phyloP scores from a whole-genome alignment of 2,113 vertebrate species.

The Sardina pilchardus region DNA sequence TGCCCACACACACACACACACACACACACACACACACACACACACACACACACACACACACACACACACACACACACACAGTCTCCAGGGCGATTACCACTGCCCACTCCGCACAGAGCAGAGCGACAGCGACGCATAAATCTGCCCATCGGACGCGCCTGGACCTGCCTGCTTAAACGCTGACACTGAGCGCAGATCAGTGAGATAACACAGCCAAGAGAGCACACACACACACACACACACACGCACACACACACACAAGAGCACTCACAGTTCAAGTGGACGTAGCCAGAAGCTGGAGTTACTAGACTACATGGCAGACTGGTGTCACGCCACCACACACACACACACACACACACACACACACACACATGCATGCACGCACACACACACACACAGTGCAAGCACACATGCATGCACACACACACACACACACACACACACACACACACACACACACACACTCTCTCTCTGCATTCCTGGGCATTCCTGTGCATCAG shows the following conservation, averaged over 20 bases:
- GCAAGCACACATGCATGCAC: not conserved
- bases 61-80: too few relatives aligned
- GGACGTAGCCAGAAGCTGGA: not conserved
- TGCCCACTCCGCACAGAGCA: constrained; percentile 23
- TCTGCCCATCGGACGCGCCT: constrained; percentile 21
- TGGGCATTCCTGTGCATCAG: not conserved
- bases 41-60: too few relatives aligned
- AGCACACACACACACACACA: constrained; percentile 22
- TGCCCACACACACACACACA: too few relatives aligned
- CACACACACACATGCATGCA: not conserved
- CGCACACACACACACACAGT: not conserved
- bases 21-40: too few relatives aligned
- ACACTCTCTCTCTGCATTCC: not conserved
- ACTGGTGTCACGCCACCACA: too few relatives aligned
- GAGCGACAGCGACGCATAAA: constrained; percentile 42
- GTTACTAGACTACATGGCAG: too few relatives aligned
- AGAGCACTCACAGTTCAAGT: constrained; percentile 23
- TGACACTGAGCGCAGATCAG: not conserved
- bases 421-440: too few relatives aligned
- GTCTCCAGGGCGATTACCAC: too few relatives aligned
- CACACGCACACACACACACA: too few relatives aligned
- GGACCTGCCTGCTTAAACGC: not conserved
- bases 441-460: not conserved
- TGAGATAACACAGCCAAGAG: constrained; percentile 9
- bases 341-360: not conserved